Evolutionary conservation across 2,113 vertebrate species (phyloP).

Genomic region (Leucopsar rothschildi): DNA sequence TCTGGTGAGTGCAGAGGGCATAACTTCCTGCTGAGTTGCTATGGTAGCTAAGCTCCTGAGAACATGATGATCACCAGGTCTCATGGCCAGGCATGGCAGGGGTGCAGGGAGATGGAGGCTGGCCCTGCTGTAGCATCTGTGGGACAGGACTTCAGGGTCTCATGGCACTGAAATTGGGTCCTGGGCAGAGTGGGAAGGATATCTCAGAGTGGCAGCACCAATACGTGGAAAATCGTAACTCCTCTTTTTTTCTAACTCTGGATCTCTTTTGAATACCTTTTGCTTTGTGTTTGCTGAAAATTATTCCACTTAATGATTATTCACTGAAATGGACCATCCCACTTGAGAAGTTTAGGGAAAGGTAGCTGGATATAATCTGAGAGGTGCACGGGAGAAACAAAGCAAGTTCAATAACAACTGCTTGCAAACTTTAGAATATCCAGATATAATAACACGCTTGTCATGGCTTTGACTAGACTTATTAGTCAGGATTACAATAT

Average conservation of each 20-base stretch:
- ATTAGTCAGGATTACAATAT: not conserved
- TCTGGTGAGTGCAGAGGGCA: not conserved
- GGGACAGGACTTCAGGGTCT: not conserved
- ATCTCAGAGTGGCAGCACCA: too few relatives aligned
- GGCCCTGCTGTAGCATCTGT: not conserved
- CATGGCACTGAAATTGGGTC: rapidly evolving
- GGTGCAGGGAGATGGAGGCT: not conserved
- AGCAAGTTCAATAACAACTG: not conserved
- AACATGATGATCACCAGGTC: too few relatives aligned
- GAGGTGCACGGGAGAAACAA: not conserved
- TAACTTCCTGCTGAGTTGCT: not conserved
- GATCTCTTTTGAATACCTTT: not conserved
- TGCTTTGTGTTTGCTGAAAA: not conserved
- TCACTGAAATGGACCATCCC: not conserved
- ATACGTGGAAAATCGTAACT: not conserved
- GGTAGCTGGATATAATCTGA: not conserved
- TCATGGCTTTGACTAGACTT: not conserved
- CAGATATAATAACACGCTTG: not conserved
- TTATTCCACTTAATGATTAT: not conserved
- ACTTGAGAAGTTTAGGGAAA: not conserved
- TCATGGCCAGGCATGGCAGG: not conserved
- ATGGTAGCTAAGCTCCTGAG: not conserved
- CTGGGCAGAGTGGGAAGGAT: not conserved
- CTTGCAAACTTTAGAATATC: not conserved
- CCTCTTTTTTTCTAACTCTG: not conserved